Conservation (phyloP, 1,140 invertebrate species). For the Calliopsis andreniformis region DNA sequence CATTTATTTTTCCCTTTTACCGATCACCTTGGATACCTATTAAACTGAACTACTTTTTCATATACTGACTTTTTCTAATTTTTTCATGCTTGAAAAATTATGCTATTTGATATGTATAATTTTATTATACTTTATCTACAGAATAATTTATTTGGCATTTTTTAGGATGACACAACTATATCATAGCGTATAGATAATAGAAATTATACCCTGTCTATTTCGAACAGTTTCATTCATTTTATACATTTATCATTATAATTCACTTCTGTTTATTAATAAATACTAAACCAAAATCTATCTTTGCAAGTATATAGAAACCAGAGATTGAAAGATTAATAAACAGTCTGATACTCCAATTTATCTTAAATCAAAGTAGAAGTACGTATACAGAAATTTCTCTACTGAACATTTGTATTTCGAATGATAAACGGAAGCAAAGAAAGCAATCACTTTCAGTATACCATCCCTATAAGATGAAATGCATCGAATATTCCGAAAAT, state of each 20-base stretch:
- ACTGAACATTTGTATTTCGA: too few relatives aligned
- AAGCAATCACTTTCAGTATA: background rate
- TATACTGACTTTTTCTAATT: background rate
- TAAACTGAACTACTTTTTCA: conserved; percentile 2
- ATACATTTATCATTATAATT: background rate
- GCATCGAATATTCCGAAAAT: too few relatives aligned
- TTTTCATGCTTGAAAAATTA: conserved; percentile 33
- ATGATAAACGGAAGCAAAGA: too few relatives aligned
- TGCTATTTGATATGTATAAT: conserved; percentile 42
- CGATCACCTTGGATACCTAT: background rate
- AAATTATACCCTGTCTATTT: conserved; percentile 41
- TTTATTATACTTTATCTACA: conserved; percentile 45
- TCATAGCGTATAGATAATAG: conserved; percentile 17
- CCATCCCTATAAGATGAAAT: background rate
- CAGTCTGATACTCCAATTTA: background rate
- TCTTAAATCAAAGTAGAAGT: too few relatives aligned
- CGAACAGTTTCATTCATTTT: conserved; percentile 9
- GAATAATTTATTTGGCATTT: conserved; percentile 41
- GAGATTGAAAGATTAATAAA: background rate
- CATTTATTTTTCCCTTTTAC: background rate
- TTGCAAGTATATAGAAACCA: background rate
- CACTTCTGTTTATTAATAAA: too few relatives aligned
- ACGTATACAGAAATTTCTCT: too few relatives aligned
- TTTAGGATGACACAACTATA: conserved; percentile 13
- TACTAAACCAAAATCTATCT: background rate